Evolutionary conservation across 2,113 vertebrate genomes (phyloP), one percentile per base, ranked within the genome.

Genomic region (Triplophysa siluroides): DNA sequence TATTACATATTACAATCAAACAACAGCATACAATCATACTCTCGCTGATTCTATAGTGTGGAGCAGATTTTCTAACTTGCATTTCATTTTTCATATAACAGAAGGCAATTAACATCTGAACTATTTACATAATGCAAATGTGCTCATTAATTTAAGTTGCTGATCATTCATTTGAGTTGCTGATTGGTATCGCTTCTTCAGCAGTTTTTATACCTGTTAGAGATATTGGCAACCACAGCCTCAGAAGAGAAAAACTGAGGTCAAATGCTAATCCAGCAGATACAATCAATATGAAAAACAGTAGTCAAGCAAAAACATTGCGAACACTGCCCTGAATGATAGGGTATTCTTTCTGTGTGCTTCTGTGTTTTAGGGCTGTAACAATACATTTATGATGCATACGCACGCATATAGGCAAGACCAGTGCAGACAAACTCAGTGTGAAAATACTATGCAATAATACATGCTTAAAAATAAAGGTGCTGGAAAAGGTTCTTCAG

Each of bases 181-280:
- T 87, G 89, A 92, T 90, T 85, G 76, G 78, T 91, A 89, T 91
- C 88, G 83, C 88, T 87, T 58, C 82, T 85, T 80, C 81, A 77
- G 65, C 79, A 86, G 81, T 92, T 88, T 73, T 76, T 64, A 65
- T 85, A 90, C 85, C 84, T 84, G 79, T 79, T 76, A 81, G 81
- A 90, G 87, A 88, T 89, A 90, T 90, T 87, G 80, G 86, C 88
- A 89, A 89, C 90, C 88, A 89, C 84, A 85, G 84, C 90, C 90
- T 91, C 88, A 87, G 91, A 89, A 88, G 87, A 92, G 86, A 54
- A 87, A 82, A 88, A 86, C 85, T 38, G 6, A 38, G 33, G 33
- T 38, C 5, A 89, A 91, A 91, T 91, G 90, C 90, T 85, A 90
- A 92, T 92, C 89, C 88, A 88, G 85, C 86, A 81, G 21, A 78